A percentile compares a stretch with the other conserved stretches of the same genome.
Conservation (phyloP, 2,888 invertebrate species). For the Acrobeloides nanus region DNA sequence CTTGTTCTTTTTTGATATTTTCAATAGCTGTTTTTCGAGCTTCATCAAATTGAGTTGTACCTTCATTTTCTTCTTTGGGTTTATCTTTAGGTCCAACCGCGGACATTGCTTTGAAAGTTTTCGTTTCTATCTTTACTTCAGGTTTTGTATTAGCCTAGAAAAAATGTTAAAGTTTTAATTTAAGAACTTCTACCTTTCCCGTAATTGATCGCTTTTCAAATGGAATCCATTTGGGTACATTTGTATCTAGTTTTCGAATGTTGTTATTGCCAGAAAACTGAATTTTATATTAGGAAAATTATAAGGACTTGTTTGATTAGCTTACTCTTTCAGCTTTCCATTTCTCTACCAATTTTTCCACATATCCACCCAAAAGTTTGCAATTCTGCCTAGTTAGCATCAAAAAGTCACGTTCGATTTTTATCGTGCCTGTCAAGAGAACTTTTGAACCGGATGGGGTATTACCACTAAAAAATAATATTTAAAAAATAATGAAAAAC, state of each 20-base stretch:
- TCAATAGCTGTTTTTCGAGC: constrained; percentile 5
- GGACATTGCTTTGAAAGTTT: constrained; percentile 5
- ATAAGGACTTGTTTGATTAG: constrained; percentile 1
- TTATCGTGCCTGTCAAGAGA: constrained; percentile 25
- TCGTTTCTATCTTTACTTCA: neutral
- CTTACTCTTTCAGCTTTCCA: constrained; percentile 37
- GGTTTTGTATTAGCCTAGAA: neutral
- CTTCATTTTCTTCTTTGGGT: neutral
- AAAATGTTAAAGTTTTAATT: neutral
- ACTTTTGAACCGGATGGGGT: constrained; percentile 38
- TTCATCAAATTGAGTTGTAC: constrained; percentile 3
- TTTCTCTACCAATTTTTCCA: constrained; percentile 36
- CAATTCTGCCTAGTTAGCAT: constrained; percentile 25
- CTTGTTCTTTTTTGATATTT: neutral
- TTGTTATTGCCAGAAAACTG: neutral
- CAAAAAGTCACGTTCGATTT: constrained; percentile 28
- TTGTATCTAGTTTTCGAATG: constrained; percentile 2
- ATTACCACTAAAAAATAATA: constrained; percentile 23
- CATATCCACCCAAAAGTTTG: constrained; percentile 37
- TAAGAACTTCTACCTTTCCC: neutral
- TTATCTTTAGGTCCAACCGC: neutral
- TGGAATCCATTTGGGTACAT: neutral
- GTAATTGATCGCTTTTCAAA: neutral
- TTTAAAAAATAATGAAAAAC: constrained; percentile 4
- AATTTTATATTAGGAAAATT: neutral